Evolutionary conservation across 2,797 vertebrate species (phyloP).

Genomic region (Schizopygopsis pylzovi): DNA sequence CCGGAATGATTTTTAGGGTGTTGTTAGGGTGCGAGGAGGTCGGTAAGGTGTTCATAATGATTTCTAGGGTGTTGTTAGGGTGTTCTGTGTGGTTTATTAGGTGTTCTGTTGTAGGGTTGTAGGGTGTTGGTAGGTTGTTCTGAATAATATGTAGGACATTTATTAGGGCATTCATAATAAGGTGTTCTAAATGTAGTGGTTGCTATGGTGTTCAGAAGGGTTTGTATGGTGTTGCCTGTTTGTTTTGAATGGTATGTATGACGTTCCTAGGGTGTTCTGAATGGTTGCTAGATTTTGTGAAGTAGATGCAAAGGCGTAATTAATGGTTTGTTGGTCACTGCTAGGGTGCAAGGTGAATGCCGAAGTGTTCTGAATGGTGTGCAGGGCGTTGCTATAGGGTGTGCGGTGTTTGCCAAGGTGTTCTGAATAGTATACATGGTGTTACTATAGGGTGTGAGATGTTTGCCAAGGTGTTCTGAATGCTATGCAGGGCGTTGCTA

Average conservation of each 20-base stretch:
- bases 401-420: not conserved
- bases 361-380: not conserved
- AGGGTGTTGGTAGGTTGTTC: no score
- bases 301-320: not conserved
- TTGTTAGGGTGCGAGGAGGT: not conserved
- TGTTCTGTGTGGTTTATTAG: no score
- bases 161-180: no score
- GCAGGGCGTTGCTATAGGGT: not conserved
- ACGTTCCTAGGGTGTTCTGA: not conserved
- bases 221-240: not conserved
- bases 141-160: not conserved
- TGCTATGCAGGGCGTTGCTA: not conserved
- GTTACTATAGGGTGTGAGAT: not conserved
- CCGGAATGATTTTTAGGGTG: fast-evolving
- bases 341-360: not conserved
- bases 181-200: not conserved
- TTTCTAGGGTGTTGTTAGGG: not conserved
- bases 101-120: not conserved
- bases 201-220: not conserved
- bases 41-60: no score
- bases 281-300: not conserved
- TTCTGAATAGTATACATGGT: no score
- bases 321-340: not conserved
- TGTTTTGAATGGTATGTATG: not conserved
- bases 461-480: not conserved